Base-by-base conservation (phyloP, 2,797 vertebrate species). In the Steatocranus sp. region DNA sequence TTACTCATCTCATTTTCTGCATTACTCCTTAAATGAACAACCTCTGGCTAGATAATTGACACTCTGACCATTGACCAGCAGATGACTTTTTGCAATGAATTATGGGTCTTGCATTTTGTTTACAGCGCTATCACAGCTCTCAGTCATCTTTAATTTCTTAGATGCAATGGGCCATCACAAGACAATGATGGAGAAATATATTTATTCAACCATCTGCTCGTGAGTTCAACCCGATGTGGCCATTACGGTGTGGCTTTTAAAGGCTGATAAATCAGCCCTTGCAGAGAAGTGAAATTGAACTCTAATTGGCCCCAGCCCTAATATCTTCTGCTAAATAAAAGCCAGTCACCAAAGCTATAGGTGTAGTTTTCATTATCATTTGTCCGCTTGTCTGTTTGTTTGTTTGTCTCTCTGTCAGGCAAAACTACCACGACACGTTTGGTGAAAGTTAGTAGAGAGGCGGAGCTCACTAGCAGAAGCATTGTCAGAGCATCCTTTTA, bases 161-260 rank as follows among this genome's bases (percentile, higher is more conserved):
- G 85, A 87, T 75, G 85, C 86, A 90, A 85, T 54, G 76, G 86
- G 86, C 80, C 61, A 63, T 90, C 85, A 68, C 68, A 23, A 78
- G 86, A 84, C 84, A 85, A 79, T 79, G 86, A 94, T 86, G 78
- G 83, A 89, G 84, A 91, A 92, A 93, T 90, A 89, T 84, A 87
- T 92, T 91, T 82, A 92, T 92, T 83, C 88, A 83, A 80, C 93
- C 82, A 74, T 84, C 92, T 89, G 70, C 84, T 86, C 74, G 68
- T 85, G 81, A 89, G 79, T 82, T 84, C 78, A 11, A 49, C 82
- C 83, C 86, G 78, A 91, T 87, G 85, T 41, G 83, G 10, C 83
- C 25, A 83, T 93, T 63, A 78, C 4, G 4, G 18, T 30, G 56
- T 78, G 84, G 80, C 78, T 89, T 92, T 94, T 87, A 93, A 79